Base-by-base conservation (phyloP, 2,113 vertebrate genomes). In the Chloebia gouldiae region DNA sequence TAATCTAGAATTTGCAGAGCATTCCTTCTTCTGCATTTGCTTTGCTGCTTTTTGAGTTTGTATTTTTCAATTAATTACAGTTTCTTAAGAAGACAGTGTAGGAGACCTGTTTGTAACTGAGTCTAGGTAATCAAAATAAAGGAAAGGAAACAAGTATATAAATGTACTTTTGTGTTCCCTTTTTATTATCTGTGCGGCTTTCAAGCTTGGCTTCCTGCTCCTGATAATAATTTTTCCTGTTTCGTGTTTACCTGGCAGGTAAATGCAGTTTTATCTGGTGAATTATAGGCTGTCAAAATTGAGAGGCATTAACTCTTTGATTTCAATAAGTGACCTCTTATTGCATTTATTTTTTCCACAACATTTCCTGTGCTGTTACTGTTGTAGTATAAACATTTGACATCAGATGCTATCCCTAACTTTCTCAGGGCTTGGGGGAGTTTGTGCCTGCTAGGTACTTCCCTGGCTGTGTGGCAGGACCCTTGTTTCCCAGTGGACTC, bases 1-100 rank as follows among this genome's bases (percentile, higher is more conserved):
- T 71, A 19, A 24, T 40, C 42, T 57, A 61, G 63, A 63, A 49
- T 57, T 82, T 50, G 4, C 31, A 63, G n/a, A 44, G 33, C 24
- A 37, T 51, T 53, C 21, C 28, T 66, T 5, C 49, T 77, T 47
- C 31, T 86, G 60, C 33, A 9, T 45, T 90, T 81, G 71, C 14
- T 57, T 81, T 84, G 15, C 50, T 86, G 88, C 13, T 47, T 88
- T 78, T 88, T 90, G 63, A 91, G n/a, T 86, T 90, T 72, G 19
- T 64, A 31, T 82, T 93, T 95, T 92, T 60, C 40, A 3, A 77
- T 77, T 68, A 71, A 57, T 93, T 86, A 31, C 12, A 10, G 25
- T 37, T 93, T 91, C 56, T 72, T 15, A 63, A 4, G 9, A 44
- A 61, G 59, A 22, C 13, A 14, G 1, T 37, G 13, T 51, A 54